These are phyloP conservation scores for Etheostoma perlongum DNA, from an alignment of 2,797 vertebrate genomes.

Conservation along the genomic window DNA sequence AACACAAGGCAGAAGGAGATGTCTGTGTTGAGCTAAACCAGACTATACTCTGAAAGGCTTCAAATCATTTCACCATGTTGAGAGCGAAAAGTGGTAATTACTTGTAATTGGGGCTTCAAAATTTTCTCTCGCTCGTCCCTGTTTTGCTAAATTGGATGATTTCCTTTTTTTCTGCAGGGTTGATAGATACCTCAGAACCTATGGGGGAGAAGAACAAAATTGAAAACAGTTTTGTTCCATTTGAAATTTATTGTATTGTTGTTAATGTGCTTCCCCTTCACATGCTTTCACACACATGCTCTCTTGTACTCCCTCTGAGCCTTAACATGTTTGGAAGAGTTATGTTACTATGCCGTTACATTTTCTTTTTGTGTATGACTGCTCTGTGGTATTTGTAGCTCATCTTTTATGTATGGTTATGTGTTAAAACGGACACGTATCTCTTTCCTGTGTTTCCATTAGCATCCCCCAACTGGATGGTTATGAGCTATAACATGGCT, in stretches of 20 bases:
- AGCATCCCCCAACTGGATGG: conserved; percentile 12
- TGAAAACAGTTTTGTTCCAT: conserved; percentile 95
- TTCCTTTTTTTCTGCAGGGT: conserved; percentile 85
- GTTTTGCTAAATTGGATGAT: conserved; percentile 90
- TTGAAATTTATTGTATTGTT: conserved; percentile 84
- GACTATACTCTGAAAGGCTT: conserved; percentile 95
- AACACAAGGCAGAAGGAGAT: conserved; percentile 93
- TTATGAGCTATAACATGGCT: conserved; percentile 35
- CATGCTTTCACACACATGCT: conserved; percentile 71
- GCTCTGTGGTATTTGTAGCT: conserved; percentile 2
- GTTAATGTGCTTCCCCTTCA: conserved; percentile 71
- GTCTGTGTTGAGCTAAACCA: conserved; percentile 99
- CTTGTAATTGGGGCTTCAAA: conserved; percentile 97
- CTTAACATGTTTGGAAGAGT: conserved; percentile 84
- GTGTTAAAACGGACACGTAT: conserved; percentile 4
- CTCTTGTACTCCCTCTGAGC: conserved; percentile 37
- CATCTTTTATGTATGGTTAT: not conserved
- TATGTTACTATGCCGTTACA: conserved; percentile 67
- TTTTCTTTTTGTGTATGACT: conserved; percentile 57
- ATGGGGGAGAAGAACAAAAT: conserved; percentile 84
- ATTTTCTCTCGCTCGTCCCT: conserved; percentile 85
- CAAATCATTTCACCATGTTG: conserved; percentile 99
- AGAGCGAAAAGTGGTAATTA: conserved; percentile 99
- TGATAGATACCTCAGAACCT: conserved; percentile 91
- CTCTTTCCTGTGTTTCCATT: conserved; percentile 19